Percentiles rank a stretch among this genome's conserved stretches.
Evolutionary conservation across 2,113 vertebrate genomes (phyloP).

Genomic region (Rynchops niger): DNA sequence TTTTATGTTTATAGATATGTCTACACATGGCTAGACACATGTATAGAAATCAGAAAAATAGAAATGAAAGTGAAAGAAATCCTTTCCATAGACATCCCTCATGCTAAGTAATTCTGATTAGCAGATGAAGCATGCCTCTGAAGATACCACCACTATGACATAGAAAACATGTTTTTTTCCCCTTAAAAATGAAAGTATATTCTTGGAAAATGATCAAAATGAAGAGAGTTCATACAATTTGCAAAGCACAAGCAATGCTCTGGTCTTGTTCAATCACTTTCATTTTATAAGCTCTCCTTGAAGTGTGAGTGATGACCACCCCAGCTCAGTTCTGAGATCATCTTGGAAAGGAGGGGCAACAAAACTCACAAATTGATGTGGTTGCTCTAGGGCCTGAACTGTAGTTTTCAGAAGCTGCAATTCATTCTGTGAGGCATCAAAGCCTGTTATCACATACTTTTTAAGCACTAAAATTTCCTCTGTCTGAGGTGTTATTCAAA

Average conservation of each 20-base stretch:
- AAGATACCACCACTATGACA: accelerated
- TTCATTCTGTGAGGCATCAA: not conserved
- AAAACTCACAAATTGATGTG: not conserved
- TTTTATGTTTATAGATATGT: not conserved
- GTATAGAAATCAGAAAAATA: no score
- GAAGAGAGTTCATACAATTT: not conserved
- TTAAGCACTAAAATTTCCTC: not conserved
- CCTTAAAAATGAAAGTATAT: not conserved
- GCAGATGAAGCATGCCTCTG: not conserved
- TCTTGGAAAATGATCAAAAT: not conserved
- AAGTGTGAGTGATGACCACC: not conserved
- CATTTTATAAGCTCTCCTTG: not conserved
- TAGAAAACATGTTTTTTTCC: not conserved
- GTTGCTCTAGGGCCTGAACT: not conserved
- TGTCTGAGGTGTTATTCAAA: not conserved
- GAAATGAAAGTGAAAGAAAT: not conserved
- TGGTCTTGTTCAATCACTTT: not conserved
- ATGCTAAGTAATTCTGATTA: not conserved
- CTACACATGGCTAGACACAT: not conserved
- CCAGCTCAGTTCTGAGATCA: not conserved
- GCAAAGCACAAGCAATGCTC: not conserved
- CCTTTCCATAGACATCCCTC: not conserved
- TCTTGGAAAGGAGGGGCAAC: not conserved
- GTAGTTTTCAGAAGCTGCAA: not conserved
- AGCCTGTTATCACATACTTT: not conserved